Evolutionary conservation across 2,797 vertebrate genomes (phyloP), one percentile per base, ranked within the genome.

Genomic region (Phoebastria nigripes): DNA sequence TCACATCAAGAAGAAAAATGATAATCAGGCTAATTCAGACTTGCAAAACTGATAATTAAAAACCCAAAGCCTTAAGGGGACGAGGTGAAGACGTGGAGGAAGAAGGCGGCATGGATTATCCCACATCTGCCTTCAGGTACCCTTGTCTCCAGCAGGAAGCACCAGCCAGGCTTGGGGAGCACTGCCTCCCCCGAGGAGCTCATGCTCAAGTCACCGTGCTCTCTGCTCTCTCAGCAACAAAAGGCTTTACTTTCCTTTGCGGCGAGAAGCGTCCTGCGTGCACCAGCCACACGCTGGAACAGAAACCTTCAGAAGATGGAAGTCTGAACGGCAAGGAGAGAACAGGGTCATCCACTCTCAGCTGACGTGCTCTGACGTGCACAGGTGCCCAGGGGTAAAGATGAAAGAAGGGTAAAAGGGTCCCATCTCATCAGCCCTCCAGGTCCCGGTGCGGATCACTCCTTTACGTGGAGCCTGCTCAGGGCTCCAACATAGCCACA

Each of bases 371-470:
- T 51, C 14, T 2, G n/a, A 29, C 1, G 2, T 5, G 8, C 31
- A 6, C 10, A 5, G 31, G 14, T 20, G 11, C 37, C 65, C 22
- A 0, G 14, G 39, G 61, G 35, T 16, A 10, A 28, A 11, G 46
- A 14, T 3, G 31, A 31, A 62, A 39, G 65, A 13, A 37, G 29
- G 28, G n/a, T 78, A 39, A 59, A 15, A 37, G 33, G 28, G n/a
- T 78, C 35, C 47, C 56, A 2, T 14, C 39, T 28, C 56, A 28
- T 2, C 62, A 62, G 12, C 35, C 66, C 62, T 15, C 14, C 69
- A 3, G 77, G 37, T 29, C 20, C 73, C 0, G 15, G n/a, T 5
- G 31, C 2, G 61, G 37, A 3, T 49, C 37, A 1, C 1, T 0
- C 52, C 51, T 47, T 37, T 2, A 15, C 52, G 47, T 11, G 2